Percentiles rank a stretch among this genome's conserved stretches.
phyloP scores from a whole-genome alignment of 2,797 vertebrate species.

The Phoxinus dragarum region DNA sequence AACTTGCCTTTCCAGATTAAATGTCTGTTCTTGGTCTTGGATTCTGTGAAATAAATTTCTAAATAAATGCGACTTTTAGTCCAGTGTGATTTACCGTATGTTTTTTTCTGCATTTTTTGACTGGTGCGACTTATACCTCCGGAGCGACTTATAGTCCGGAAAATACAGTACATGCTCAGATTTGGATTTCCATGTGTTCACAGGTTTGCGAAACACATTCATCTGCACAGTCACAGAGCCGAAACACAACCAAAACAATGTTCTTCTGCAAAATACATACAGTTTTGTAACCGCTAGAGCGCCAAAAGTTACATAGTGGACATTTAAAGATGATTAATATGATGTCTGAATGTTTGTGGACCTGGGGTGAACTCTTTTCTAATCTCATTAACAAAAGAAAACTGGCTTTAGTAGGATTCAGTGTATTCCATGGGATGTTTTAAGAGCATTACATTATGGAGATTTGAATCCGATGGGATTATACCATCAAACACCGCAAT shows the following conservation, averaged over 20 bases:
- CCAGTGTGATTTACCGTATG: too few relatives aligned
- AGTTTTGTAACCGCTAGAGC: background rate
- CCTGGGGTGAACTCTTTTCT: background rate
- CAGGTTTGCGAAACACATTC: background rate
- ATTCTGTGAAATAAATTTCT: too few relatives aligned
- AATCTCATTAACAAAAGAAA: background rate
- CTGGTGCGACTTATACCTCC: too few relatives aligned
- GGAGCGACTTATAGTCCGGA: too few relatives aligned
- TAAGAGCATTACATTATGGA: background rate
- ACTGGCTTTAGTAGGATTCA: background rate
- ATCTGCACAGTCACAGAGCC: background rate
- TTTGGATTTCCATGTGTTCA: background rate
- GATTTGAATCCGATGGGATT: constrained; percentile 13
- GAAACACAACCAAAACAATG: background rate
- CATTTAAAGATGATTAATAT: background rate
- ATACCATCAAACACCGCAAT: constrained; percentile 7
- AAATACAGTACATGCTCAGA: background rate
- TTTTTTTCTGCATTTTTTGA: too few relatives aligned
- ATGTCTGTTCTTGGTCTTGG: too few relatives aligned
- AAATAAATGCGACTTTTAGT: too few relatives aligned
- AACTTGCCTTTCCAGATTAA: too few relatives aligned
- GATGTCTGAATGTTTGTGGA: background rate
- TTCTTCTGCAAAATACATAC: background rate
- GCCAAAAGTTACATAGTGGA: background rate
- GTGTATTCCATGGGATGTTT: background rate